A percentile compares a stretch with the other conserved stretches of the same genome.
These are phyloP conservation scores for Microcebus tavaratra DNA, from an alignment of 2,113 vertebrate species.

Conservation along the genomic window DNA sequence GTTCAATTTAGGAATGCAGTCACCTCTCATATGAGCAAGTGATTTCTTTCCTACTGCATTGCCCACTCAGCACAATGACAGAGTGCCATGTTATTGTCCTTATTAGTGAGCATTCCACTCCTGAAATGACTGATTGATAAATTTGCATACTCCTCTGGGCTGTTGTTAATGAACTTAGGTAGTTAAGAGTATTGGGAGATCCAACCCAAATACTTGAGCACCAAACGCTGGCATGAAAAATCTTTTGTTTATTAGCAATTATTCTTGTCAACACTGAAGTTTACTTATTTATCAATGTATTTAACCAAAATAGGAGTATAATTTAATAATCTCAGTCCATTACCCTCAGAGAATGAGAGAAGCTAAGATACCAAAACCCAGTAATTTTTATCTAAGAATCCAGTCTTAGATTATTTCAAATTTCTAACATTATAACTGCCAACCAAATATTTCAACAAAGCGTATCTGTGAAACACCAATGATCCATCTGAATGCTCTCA, in stretches of 20 bases:
- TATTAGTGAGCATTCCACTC: background rate
- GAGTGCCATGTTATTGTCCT: background rate
- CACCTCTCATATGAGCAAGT: background rate
- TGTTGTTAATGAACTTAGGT: background rate
- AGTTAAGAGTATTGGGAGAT: background rate
- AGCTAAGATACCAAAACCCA: background rate
- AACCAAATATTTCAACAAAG: slow-evolving; percentile 5
- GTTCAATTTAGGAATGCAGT: background rate
- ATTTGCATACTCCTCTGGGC: background rate
- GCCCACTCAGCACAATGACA: background rate
- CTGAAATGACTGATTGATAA: background rate
- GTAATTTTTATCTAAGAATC: background rate
- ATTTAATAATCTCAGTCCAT: background rate
- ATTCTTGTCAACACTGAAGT: background rate
- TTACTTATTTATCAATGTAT: background rate
- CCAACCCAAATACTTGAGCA: background rate
- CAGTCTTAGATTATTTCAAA: background rate
- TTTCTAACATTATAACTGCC: background rate
- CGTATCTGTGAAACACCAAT: background rate
- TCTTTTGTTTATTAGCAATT: background rate
- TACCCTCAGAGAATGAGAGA: background rate
- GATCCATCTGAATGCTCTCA: background rate
- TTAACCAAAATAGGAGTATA: background rate
- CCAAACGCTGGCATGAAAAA: background rate
- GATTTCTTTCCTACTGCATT: background rate